phyloP scores from a whole-genome alignment of 2,113 vertebrate genomes.

The Cololabis saira region DNA sequence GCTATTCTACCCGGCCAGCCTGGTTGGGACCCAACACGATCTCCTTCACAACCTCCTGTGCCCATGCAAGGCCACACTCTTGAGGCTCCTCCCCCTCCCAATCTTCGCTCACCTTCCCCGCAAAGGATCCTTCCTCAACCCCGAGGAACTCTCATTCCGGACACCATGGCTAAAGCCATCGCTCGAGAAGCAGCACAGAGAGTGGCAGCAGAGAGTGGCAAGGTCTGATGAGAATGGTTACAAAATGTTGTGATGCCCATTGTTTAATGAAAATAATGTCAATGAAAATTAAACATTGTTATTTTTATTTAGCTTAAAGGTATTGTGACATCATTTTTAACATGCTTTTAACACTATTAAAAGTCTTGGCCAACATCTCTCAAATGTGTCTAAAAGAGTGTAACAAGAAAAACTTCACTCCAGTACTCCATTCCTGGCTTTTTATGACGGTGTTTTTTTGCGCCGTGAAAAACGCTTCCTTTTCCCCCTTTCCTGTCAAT shows the following conservation, averaged over 20 bases:
- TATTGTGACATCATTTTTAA: no score
- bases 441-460: no score
- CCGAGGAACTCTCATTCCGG: constrained; percentile 87
- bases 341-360: no score
- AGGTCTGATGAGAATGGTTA: constrained; percentile 79
- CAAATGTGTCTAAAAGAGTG: no score
- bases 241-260: no score
- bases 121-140: constrained; percentile 96
- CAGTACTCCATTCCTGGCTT: no score
- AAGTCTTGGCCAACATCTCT: no score
- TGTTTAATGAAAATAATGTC: background rate
- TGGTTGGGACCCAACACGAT: constrained; percentile 73
- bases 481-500: no score
- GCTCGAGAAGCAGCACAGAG: constrained; percentile 93
- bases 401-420: no score
- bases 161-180: constrained; percentile 93
- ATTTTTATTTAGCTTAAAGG: no score
- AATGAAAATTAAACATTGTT: background rate
- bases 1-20: constrained; percentile 58
- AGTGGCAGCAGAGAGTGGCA: constrained; percentile 88
- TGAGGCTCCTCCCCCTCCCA: constrained; percentile 82
- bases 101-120: constrained; percentile 90
- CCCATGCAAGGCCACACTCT: constrained; percentile 84
- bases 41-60: constrained; percentile 68
- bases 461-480: no score